phyloP scores from a whole-genome alignment of 2,888 invertebrate species.

The Epistrophella euchroma region DNA sequence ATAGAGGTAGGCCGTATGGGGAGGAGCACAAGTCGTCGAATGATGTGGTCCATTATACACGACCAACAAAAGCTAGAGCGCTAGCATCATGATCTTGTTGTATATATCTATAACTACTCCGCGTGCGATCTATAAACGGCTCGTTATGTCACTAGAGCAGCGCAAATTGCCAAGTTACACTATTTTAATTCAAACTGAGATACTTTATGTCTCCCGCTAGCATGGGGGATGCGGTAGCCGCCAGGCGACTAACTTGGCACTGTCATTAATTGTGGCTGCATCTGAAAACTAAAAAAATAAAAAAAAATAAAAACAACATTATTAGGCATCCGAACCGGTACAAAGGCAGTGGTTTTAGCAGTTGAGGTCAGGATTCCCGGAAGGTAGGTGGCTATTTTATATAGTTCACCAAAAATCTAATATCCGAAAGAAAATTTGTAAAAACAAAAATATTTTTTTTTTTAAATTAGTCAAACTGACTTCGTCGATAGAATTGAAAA shows the following conservation, averaged over 20 bases:
- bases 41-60: conserved; percentile 6
- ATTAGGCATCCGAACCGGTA: conserved; percentile 64
- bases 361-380: conserved; percentile 80
- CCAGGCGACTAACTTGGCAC: conserved; percentile 31
- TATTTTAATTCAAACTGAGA: conserved; percentile 42
- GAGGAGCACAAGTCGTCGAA: not conserved
- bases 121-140: conserved; percentile 46
- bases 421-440: not conserved
- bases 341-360: conserved; percentile 77
- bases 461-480: conserved; percentile 78
- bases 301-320: not conserved
- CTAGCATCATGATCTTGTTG: conserved; percentile 43
- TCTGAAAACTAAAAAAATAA: conserved; percentile 5
- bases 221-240: not conserved
- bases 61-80: not conserved
- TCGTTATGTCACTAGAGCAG: conserved; percentile 62
- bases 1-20: not conserved
- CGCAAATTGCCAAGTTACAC: conserved; percentile 67
- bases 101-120: not conserved
- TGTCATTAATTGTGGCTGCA: conserved; percentile 57
- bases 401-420: conserved; percentile 12
- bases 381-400: conserved; percentile 76
- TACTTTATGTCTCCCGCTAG: conserved; percentile 13
- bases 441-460: conserved; percentile 6
- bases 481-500: conserved; percentile 79